These are phyloP conservation scores for Sibirionetta formosa DNA, from an alignment of 2,797 vertebrate genomes.

Conservation along the genomic window DNA sequence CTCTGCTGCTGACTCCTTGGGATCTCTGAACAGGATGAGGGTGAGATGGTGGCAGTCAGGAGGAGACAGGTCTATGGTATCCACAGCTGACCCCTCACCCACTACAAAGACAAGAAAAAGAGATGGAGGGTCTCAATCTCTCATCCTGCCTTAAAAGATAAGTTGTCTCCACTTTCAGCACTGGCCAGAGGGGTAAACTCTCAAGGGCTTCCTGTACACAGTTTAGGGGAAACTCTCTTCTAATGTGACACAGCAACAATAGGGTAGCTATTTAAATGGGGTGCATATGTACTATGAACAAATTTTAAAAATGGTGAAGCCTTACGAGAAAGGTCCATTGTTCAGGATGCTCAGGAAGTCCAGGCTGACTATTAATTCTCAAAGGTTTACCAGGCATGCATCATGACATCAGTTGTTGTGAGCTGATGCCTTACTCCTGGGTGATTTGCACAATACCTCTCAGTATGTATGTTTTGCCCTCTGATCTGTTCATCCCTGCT, in stretches of 20 bases:
- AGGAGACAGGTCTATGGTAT: neutral
- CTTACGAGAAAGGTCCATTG: neutral
- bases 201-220: neutral
- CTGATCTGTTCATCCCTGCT: neutral
- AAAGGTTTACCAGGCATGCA: accelerated
- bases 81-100: neutral
- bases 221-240: neutral
- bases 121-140: neutral
- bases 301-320: neutral
- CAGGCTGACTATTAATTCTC: neutral
- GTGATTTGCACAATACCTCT: neutral
- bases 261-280: neutral
- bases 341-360: neutral
- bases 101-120: neutral
- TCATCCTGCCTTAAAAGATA: neutral
- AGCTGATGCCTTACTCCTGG: neutral
- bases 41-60: neutral
- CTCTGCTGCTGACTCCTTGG: neutral
- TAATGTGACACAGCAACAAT: neutral
- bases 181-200: neutral
- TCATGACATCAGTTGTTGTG: neutral
- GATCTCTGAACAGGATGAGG: neutral
- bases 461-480: neutral
- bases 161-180: neutral
- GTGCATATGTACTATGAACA: neutral